phyloP scores from a whole-genome alignment of 2,888 invertebrate species.

The Eutolmus rufibarbis region DNA sequence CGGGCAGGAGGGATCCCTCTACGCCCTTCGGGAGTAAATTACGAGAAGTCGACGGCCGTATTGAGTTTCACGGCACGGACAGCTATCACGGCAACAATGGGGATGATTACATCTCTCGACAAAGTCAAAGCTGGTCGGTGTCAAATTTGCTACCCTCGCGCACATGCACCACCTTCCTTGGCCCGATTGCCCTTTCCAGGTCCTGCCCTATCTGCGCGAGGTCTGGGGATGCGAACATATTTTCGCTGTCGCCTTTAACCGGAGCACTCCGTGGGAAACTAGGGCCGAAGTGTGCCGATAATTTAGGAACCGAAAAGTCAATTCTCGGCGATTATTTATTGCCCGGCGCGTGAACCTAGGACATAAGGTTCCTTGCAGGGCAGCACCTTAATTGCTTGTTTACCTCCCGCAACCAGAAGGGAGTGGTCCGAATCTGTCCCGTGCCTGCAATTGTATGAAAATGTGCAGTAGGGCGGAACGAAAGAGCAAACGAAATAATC shows the following conservation, averaged over 20 bases:
- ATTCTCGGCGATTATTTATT: constrained; percentile 30
- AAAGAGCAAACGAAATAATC: not conserved
- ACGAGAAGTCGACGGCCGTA: not conserved
- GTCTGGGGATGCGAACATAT: constrained; percentile 41
- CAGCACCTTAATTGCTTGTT: constrained; percentile 34
- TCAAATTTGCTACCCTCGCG: constrained; percentile 46
- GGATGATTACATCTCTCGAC: constrained; percentile 43
- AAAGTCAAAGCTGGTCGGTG: constrained; percentile 45
- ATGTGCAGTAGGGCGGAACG: not conserved
- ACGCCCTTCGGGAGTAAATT: not conserved
- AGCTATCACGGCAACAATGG: constrained; percentile 6
- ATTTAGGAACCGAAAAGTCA: constrained; percentile 43
- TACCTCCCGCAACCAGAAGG: not conserved
- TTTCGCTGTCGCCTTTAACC: constrained; percentile 43
- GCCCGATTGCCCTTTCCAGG: constrained; percentile 26
- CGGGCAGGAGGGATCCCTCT: not conserved
- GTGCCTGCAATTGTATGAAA: not conserved
- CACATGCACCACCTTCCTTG: constrained; percentile 35
- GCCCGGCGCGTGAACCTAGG: not conserved
- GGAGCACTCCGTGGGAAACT: constrained; percentile 44
- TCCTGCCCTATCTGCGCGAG: not conserved
- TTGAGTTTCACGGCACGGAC: constrained; percentile 38
- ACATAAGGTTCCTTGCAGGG: not conserved
- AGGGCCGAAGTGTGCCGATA: constrained; percentile 44
- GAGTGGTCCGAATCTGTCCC: not conserved